phyloP scores from a whole-genome alignment of 2,797 vertebrate species.

The Crocodylus rhombifer region DNA sequence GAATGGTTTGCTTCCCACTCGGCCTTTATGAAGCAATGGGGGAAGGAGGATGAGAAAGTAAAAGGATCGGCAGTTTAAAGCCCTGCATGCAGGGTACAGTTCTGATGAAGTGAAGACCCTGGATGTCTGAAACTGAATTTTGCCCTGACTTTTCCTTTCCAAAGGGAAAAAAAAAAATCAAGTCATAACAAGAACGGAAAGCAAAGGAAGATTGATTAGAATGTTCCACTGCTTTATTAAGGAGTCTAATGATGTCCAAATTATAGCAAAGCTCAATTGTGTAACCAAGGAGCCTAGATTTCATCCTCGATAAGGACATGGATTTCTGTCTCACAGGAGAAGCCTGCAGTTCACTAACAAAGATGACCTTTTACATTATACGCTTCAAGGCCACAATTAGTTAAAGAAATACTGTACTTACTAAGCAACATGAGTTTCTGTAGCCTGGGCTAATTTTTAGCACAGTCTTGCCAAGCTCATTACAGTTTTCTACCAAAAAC shows the following conservation, averaged over 20 bases:
- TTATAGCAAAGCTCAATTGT: slow-evolving; percentile 71
- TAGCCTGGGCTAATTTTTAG: slow-evolving; percentile 55
- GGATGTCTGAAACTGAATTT: background rate
- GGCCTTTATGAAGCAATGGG: background rate
- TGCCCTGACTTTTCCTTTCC: background rate
- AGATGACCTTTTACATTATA: slow-evolving; percentile 71
- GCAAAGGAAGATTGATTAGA: slow-evolving; percentile 61
- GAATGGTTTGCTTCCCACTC: background rate
- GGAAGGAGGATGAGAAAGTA: background rate
- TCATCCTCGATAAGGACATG: slow-evolving; percentile 73
- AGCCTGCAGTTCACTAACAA: slow-evolving; percentile 71
- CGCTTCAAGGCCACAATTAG: slow-evolving; percentile 72
- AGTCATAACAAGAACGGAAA: slow-evolving; percentile 26
- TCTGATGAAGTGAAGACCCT: background rate
- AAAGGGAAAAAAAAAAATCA: background rate
- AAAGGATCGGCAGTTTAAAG: background rate
- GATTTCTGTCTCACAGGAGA: slow-evolving; percentile 69
- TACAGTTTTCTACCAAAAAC: slow-evolving; percentile 41
- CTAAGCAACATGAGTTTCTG: slow-evolving; percentile 66
- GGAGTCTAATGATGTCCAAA: slow-evolving; percentile 75
- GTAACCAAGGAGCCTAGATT: slow-evolving; percentile 75
- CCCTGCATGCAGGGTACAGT: background rate
- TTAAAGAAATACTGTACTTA: slow-evolving; percentile 56
- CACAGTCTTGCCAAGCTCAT: slow-evolving; percentile 54
- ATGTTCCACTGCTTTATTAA: slow-evolving; percentile 62